Percentiles rank a stretch among this genome's conserved stretches.
Conservation (phyloP, 1,140 invertebrate genomes). For the Panulirus ornatus region DNA sequence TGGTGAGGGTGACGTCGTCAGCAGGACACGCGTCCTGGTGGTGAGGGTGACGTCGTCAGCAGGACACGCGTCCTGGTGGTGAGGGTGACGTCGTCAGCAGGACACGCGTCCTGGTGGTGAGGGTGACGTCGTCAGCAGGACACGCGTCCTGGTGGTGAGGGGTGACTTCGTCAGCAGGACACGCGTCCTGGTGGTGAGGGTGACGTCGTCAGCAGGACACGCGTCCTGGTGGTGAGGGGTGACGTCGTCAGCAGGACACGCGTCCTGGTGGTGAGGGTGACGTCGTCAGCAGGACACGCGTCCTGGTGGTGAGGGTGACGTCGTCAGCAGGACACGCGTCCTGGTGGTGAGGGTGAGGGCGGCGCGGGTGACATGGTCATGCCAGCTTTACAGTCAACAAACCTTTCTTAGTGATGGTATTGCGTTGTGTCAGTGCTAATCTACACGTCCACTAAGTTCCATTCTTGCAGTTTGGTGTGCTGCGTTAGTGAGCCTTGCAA, state of each 20-base stretch:
- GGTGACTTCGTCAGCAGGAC: background rate
- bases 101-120: too few relatives aligned
- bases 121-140: background rate
- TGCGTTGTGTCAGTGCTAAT: background rate
- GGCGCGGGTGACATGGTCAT: slow-evolving; percentile 5
- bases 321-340: too few relatives aligned
- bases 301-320: too few relatives aligned
- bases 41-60: background rate
- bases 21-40: too few relatives aligned
- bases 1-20: too few relatives aligned
- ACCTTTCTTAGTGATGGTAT: background rate
- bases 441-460: slow-evolving; percentile 14
- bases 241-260: background rate
- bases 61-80: too few relatives aligned
- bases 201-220: background rate
- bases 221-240: too few relatives aligned
- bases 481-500: slow-evolving; percentile 31
- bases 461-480: background rate
- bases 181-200: too few relatives aligned
- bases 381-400: slow-evolving; percentile 42
- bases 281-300: background rate
- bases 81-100: background rate
- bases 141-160: too few relatives aligned
- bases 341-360: too few relatives aligned
- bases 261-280: too few relatives aligned